Evolutionary conservation across 1,140 invertebrate genomes (phyloP).

Genomic region (Archivesica marissinica): DNA sequence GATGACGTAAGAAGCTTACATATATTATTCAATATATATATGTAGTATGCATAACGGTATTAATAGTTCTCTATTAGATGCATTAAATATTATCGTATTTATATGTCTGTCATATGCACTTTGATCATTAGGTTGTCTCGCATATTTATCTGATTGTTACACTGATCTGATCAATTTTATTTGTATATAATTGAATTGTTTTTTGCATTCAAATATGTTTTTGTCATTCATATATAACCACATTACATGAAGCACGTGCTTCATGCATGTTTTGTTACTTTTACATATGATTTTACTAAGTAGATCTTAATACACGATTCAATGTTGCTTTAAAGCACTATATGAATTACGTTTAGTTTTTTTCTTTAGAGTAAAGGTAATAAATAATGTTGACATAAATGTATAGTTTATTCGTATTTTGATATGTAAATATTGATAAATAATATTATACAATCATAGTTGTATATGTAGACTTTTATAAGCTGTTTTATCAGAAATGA

Average conservation of each 20-base stretch:
- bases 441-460: conserved; percentile 33
- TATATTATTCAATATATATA: too few species aligned
- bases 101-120: too few species aligned
- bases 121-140: too few species aligned
- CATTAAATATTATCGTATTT: too few species aligned
- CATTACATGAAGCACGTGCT: not conserved
- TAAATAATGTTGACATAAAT: conserved; percentile 23
- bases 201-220: conserved; percentile 1
- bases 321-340: not conserved
- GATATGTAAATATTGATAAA: conserved; percentile 16
- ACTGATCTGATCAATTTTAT: conserved; percentile 15
- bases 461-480: conserved; percentile 13
- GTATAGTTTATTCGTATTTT: conserved; percentile 32
- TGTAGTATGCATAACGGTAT: too few species aligned
- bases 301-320: conserved; percentile 2
- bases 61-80: too few species aligned
- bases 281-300: conserved; percentile 4
- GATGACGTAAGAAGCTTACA: too few species aligned
- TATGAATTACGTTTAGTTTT: not conserved
- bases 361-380: not conserved
- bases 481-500: conserved; percentile 24
- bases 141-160: not conserved
- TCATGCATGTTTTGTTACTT: conserved; percentile 7
- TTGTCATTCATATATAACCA: conserved; percentile 18
- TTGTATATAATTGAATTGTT: conserved; percentile 3